These are phyloP conservation scores for Pempheris klunzingeri DNA, from an alignment of 2,797 vertebrate species.

Conservation along the genomic window DNA sequence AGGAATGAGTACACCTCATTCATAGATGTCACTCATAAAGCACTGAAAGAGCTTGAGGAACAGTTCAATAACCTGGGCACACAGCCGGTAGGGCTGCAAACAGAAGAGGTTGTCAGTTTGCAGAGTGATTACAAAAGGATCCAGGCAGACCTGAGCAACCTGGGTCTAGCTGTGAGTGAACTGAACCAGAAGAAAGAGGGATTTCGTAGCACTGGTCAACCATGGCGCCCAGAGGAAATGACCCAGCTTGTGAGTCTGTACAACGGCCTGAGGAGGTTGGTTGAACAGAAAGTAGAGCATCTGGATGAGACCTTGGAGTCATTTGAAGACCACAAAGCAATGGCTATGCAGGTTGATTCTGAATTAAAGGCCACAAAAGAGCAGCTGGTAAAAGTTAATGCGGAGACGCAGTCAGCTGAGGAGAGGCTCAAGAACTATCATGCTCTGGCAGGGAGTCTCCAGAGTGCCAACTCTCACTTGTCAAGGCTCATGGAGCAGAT, in stretches of 20 bases:
- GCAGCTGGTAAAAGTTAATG: slow-evolving; percentile 90
- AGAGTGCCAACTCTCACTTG: slow-evolving; percentile 90
- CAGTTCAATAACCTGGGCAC: slow-evolving; percentile 88
- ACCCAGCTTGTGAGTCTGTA: slow-evolving; percentile 88
- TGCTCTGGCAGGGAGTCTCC: slow-evolving; percentile 91
- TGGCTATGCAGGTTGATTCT: slow-evolving; percentile 88
- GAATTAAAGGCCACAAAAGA: slow-evolving; percentile 88
- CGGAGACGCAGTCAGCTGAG: slow-evolving; percentile 93
- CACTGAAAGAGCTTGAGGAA: slow-evolving; percentile 91
- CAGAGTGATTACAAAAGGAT: slow-evolving; percentile 88
- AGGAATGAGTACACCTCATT: slow-evolving; percentile 93
- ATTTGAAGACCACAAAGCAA: slow-evolving; percentile 89
- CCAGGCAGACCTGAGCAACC: slow-evolving; percentile 85
- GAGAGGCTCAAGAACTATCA: slow-evolving; percentile 96
- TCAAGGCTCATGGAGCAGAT: slow-evolving; percentile 91
- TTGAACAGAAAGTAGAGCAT: slow-evolving; percentile 90
- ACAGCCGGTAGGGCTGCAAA: slow-evolving; percentile 82
- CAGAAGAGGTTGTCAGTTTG: slow-evolving; percentile 87
- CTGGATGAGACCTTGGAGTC: slow-evolving; percentile 89
- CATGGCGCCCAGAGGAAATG: slow-evolving; percentile 94
- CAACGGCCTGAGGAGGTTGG: slow-evolving; percentile 89
- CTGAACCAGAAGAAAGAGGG: slow-evolving; percentile 97
- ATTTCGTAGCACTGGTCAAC: slow-evolving; percentile 95
- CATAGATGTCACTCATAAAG: slow-evolving; percentile 91
- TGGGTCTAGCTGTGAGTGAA: slow-evolving; percentile 91